Evolutionary conservation across 1,140 invertebrate species (phyloP).

Genomic region (Rhyzopertha dominica): DNA sequence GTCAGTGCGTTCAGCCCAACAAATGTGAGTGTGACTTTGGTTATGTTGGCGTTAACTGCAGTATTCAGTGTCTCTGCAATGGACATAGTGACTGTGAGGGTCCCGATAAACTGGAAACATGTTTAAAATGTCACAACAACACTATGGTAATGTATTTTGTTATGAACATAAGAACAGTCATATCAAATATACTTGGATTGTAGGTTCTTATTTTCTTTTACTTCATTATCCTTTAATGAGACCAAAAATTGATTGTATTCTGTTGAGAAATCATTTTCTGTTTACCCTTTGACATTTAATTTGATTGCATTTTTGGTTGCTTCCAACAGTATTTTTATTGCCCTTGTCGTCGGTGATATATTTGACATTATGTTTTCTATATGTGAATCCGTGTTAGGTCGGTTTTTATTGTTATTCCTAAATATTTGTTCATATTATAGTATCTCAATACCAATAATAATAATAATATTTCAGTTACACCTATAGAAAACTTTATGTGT

Average conservation of each 20-base stretch:
- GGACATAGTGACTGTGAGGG: conserved; percentile 89
- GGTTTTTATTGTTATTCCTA: too few species aligned
- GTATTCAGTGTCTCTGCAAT: conserved; percentile 90
- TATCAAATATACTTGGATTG: too few species aligned
- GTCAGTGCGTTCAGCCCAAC: conserved; percentile 78
- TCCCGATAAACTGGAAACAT: conserved; percentile 74
- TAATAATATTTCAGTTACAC: too few species aligned
- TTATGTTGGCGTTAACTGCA: conserved; percentile 90
- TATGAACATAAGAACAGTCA: too few species aligned
- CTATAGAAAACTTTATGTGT: too few species aligned
- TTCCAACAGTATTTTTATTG: not conserved
- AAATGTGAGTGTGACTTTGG: conserved; percentile 89
- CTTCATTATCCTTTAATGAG: too few species aligned
- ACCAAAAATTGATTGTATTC: too few species aligned
- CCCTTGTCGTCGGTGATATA: not conserved
- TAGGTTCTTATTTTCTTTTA: too few species aligned
- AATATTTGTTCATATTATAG: too few species aligned
- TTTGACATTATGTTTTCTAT: conserved; percentile 3
- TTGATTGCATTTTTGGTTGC: not conserved
- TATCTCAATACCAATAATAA: too few species aligned
- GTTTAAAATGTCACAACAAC: conserved; percentile 85
- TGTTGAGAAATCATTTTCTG: too few species aligned
- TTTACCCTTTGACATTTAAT: conserved; percentile 4
- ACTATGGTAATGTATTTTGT: conserved; percentile 83
- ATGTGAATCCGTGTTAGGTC: conserved; percentile 2